A percentile compares a stretch with the other conserved stretches of the same genome.
These are phyloP conservation scores for Microtus pennsylvanicus DNA, from an alignment of 2,113 vertebrate genomes.

Conservation along the genomic window DNA sequence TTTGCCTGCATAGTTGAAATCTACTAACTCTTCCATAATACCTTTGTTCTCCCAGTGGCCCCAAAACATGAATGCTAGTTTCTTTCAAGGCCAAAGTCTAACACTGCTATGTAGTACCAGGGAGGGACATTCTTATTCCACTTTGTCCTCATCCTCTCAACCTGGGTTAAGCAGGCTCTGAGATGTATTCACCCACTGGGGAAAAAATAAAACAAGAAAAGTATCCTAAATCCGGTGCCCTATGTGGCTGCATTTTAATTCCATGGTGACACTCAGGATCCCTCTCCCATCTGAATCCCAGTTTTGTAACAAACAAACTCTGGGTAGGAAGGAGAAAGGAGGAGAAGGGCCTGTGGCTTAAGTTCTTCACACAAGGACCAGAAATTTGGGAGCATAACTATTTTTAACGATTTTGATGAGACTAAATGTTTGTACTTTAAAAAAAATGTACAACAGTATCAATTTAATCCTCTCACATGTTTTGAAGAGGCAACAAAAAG, in stretches of 20 bases:
- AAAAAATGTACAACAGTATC: background rate
- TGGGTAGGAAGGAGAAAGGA: background rate
- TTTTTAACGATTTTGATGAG: slow-evolving; percentile 8
- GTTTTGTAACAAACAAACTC: background rate
- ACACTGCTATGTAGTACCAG: background rate
- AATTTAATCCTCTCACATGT: background rate
- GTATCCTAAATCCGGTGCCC: background rate
- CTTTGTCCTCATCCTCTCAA: background rate
- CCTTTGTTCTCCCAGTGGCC: background rate
- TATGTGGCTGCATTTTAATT: background rate
- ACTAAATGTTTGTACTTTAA: slow-evolving; percentile 1
- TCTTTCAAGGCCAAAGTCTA: background rate
- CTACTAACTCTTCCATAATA: background rate
- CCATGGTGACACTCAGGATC: background rate
- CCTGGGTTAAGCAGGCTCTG: background rate
- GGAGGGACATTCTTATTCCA: background rate
- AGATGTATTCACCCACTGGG: background rate
- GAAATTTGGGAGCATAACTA: background rate
- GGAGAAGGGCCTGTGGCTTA: background rate
- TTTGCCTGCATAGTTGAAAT: background rate
- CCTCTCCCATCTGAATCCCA: background rate
- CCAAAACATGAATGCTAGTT: background rate
- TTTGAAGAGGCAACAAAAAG: slow-evolving; percentile 17
- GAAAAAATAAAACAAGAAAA: background rate
- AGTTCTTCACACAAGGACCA: background rate